Base-by-base conservation (phyloP, 2,888 invertebrate genomes). In the Balanococcus diminutus region DNA sequence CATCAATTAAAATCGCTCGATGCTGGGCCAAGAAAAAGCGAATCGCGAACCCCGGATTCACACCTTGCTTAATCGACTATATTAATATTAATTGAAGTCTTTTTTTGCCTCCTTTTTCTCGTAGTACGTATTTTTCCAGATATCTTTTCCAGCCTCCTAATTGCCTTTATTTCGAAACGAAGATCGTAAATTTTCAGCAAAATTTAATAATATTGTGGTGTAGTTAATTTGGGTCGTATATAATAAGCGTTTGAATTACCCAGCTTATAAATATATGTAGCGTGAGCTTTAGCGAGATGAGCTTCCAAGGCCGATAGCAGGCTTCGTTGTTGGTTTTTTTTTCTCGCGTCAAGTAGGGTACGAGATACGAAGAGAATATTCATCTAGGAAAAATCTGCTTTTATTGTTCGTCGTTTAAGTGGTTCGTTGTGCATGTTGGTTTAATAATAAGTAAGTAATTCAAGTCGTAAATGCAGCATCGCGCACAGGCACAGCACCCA, bases 121-220 rank as follows among this genome's bases (percentile, higher is more conserved):
- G 3, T 36, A 8, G 36, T 42, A 14, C 14, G 56, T 56, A 19
- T n/a, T 32, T 22, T n/a, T 79, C 36, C 75, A 9, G 1, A 1
- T 19, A n/a, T n/a, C 19, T 36, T 32, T 36, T 79, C 22, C 1
- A 61, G 25, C 16, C 16, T 14, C 6, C 6, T 67, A 2, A 4
- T 67, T 14, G 2, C 22, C 8, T 22, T 22, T 9, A 56, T 56
- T 56, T 56, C 9, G 19, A 22, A 56, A 36, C 31, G 75, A 79
- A n/a, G 31, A 36, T 79, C 36, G 75, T 79, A 79, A 79, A 79
- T 79, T 36, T 79, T 32, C 36, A n/a, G 28, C 36, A 36, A 79
- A 79, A 79, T 79, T 79, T 79, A 79, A 79, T 79, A 79, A 79
- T 79, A 79, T 79, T 19, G 32, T 79, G 11, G 46, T 36, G 56